phyloP scores from a whole-genome alignment of 2,888 invertebrate genomes.

The Molorchus minor region DNA sequence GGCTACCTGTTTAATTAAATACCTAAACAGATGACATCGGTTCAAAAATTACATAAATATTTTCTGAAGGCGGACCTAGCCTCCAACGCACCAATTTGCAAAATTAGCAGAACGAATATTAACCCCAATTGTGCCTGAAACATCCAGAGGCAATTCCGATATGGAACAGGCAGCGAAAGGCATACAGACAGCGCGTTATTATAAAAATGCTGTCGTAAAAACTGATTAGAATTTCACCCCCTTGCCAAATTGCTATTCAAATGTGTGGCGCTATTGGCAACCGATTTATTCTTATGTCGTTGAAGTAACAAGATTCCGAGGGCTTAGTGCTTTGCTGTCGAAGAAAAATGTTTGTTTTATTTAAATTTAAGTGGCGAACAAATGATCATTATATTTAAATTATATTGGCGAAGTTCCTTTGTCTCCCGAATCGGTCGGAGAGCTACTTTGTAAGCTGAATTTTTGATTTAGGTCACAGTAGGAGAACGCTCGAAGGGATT shows the following conservation, averaged over 20 bases:
- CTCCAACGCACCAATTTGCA: constrained; percentile 4
- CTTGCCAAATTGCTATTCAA: constrained; percentile 63
- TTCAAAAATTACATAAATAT: too few relatives aligned
- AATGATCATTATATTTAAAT: constrained; percentile 59
- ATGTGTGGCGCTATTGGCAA: constrained; percentile 63
- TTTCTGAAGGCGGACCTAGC: too few relatives aligned
- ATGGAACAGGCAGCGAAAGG: constrained; percentile 31
- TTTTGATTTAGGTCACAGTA: constrained; percentile 21
- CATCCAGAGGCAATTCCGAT: constrained; percentile 25
- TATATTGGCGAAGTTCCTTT: constrained; percentile 47
- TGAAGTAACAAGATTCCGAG: constrained; percentile 60
- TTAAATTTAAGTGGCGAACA: constrained; percentile 60
- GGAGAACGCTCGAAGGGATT: not conserved
- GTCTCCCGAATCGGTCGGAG: constrained; percentile 34
- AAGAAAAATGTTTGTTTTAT: constrained; percentile 63
- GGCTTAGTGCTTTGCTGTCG: constrained; percentile 55
- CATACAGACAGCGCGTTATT: constrained; percentile 56
- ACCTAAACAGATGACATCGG: too few relatives aligned
- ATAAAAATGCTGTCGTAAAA: constrained; percentile 62
- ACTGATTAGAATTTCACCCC: constrained; percentile 63
- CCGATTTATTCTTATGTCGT: constrained; percentile 62
- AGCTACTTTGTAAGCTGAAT: constrained; percentile 40
- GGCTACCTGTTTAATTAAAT: too few relatives aligned
- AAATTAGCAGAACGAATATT: constrained; percentile 21
- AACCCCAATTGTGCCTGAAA: constrained; percentile 27